Evolutionary conservation across 30 jellyfish, hydroid and myxozoan species (phyloP).

Genomic region (Morbakka virulenta): DNA sequence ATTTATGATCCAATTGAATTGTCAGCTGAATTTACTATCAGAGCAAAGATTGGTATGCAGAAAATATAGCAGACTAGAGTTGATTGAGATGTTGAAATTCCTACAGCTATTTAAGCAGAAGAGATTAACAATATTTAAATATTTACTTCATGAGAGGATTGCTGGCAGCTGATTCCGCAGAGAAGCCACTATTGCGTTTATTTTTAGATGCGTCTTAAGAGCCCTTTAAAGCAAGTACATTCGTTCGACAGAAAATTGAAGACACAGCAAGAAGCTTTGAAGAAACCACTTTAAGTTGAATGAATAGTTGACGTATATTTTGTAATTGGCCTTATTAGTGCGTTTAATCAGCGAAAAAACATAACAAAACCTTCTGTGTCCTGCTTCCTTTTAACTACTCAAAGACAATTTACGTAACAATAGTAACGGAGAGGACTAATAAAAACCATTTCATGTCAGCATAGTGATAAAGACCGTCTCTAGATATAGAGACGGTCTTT

Average conservation of each 20-base stretch:
- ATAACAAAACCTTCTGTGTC: too few relatives aligned
- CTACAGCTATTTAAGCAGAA: constrained; percentile 38
- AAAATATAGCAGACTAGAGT: constrained; percentile 34
- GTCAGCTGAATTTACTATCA: constrained; percentile 59
- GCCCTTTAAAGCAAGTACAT: constrained; percentile 74
- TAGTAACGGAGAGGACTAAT: too few relatives aligned
- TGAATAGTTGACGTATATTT: too few relatives aligned
- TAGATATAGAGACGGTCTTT: too few relatives aligned
- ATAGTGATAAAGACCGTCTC: too few relatives aligned
- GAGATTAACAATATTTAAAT: constrained; percentile 40
- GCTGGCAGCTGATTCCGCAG: constrained; percentile 38
- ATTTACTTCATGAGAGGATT: constrained; percentile 32
- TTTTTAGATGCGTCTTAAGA: background rate
- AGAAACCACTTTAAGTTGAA: too few relatives aligned
- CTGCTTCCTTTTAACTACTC: too few relatives aligned
- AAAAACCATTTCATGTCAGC: too few relatives aligned
- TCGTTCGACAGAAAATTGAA: constrained; percentile 43
- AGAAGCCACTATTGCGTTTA: background rate
- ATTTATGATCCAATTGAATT: constrained; percentile 59
- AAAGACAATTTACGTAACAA: too few relatives aligned
- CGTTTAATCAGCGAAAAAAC: too few relatives aligned
- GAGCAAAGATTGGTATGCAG: constrained; percentile 50
- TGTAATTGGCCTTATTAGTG: too few relatives aligned
- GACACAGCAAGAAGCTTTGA: too few relatives aligned
- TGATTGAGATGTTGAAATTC: constrained; percentile 21